These are phyloP conservation scores for Zaprionus obscuricornis DNA, from an alignment of 2,888 invertebrate species.

Conservation along the genomic window DNA sequence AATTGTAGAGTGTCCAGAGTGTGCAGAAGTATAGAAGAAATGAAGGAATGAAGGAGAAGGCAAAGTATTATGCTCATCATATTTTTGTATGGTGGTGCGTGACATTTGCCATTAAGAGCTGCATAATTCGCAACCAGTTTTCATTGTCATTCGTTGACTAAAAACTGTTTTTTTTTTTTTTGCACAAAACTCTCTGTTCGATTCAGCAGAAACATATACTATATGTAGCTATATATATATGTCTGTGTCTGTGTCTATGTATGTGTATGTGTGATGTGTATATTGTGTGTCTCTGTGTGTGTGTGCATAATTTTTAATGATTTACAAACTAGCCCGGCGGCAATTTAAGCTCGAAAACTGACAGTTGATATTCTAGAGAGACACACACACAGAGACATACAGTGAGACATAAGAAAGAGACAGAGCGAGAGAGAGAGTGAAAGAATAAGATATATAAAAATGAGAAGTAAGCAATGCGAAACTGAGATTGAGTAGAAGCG, in stretches of 20 bases:
- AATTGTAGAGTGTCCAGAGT: not conserved
- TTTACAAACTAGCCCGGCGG: slow-evolving; percentile 73
- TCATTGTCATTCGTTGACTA: slow-evolving; percentile 56
- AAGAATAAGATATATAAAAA: slow-evolving; percentile 39
- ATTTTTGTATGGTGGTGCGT: slow-evolving; percentile 68
- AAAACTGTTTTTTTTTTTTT: too few species aligned
- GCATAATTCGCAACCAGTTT: slow-evolving; percentile 74
- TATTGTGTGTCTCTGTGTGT: too few species aligned
- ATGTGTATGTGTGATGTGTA: too few species aligned
- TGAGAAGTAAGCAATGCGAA: slow-evolving; percentile 15
- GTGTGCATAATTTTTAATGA: slow-evolving; percentile 82
- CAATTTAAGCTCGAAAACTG: slow-evolving; percentile 74
- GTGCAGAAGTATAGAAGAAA: too few species aligned
- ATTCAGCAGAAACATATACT: slow-evolving; percentile 18
- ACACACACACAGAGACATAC: slow-evolving; percentile 11
- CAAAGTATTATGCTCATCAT: slow-evolving; percentile 34
- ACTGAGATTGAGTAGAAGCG: slow-evolving; percentile 35
- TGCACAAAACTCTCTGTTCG: slow-evolving; percentile 38
- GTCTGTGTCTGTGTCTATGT: too few species aligned
- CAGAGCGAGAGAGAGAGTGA: slow-evolving; percentile 17
- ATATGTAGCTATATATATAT: too few species aligned
- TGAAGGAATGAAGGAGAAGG: not conserved
- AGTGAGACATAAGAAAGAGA: slow-evolving; percentile 10
- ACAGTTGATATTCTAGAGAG: slow-evolving; percentile 76
- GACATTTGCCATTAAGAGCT: slow-evolving; percentile 82